These are phyloP conservation scores for Orchesella cincta DNA, from an alignment of 1,140 invertebrate genomes.

Conservation along the genomic window DNA sequence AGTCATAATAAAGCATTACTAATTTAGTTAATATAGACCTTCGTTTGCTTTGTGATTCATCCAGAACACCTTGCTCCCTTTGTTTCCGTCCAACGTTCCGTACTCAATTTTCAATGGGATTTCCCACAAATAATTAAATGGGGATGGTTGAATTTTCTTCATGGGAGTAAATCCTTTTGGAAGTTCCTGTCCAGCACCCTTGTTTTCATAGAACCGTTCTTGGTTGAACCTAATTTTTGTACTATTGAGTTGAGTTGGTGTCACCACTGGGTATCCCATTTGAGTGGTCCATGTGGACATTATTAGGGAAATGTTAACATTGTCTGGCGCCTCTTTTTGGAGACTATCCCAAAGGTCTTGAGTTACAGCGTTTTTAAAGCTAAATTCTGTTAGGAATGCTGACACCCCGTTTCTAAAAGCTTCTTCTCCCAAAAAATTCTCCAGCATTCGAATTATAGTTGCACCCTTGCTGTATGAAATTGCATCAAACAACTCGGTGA, in stretches of 20 bases:
- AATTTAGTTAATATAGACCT: neutral
- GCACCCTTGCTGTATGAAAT: conserved; percentile 94
- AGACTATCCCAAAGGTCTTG: conserved; percentile 72
- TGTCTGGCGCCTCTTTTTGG: conserved; percentile 55
- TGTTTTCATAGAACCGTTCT: conserved; percentile 71
- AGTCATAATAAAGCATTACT: neutral
- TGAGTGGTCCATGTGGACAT: conserved; percentile 92
- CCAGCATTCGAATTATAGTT: conserved; percentile 85
- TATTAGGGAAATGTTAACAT: conserved; percentile 66
- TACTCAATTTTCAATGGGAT: conserved; percentile 41
- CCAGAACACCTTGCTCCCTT: neutral
- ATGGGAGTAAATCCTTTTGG: neutral
- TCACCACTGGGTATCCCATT: conserved; percentile 85
- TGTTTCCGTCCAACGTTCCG: neutral
- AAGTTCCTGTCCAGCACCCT: conserved; percentile 56
- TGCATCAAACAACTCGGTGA: conserved; percentile 86
- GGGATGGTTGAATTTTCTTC: conserved; percentile 5
- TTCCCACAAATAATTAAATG: conserved; percentile 46
- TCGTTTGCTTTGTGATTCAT: neutral
- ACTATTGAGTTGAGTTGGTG: conserved; percentile 59
- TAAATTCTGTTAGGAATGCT: conserved; percentile 70
- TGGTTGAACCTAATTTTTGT: conserved; percentile 67
- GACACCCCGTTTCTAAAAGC: conserved; percentile 73
- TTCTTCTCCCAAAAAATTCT: conserved; percentile 74
- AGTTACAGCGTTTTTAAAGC: conserved; percentile 76